Conservation (phyloP, 1,140 invertebrate species). For the Stenopsyche tienmushanensis region DNA sequence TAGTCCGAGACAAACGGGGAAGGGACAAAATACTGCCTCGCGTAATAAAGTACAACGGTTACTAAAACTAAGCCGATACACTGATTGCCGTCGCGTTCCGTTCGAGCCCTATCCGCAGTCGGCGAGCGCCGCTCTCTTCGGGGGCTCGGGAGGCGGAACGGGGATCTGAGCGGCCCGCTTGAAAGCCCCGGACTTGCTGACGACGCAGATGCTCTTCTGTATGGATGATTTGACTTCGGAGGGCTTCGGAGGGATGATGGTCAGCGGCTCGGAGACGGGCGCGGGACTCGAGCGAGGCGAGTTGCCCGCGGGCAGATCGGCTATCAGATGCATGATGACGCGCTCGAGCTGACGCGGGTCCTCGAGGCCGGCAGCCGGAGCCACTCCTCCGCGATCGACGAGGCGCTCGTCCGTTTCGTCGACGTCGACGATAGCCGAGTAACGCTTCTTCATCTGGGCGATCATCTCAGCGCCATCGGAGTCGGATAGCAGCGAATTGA, state of each 20-base stretch:
- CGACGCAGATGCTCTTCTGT: conserved; percentile 44
- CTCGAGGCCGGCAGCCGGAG: conserved; percentile 58
- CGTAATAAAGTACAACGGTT: no score
- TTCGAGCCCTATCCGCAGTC: not conserved
- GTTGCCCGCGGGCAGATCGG: conserved; percentile 52
- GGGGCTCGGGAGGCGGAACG: no score
- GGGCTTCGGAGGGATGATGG: conserved; percentile 47
- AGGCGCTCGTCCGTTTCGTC: conserved; percentile 46
- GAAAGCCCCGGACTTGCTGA: conserved; percentile 15
- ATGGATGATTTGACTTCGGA: conserved; percentile 48
- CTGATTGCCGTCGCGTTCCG: not conserved
- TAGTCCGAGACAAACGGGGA: no score
- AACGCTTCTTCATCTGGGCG: conserved; percentile 74
- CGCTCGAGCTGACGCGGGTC: conserved; percentile 67
- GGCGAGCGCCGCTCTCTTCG: not conserved
- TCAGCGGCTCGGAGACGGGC: conserved; percentile 47
- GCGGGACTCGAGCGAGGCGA: conserved; percentile 38
- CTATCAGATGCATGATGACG: conserved; percentile 68
- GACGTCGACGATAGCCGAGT: conserved; percentile 66
- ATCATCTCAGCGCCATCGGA: conserved; percentile 70
- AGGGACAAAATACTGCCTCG: no score
- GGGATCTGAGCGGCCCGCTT: conserved; percentile 14
- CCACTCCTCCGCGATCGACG: not conserved
- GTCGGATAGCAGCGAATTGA: conserved; percentile 76
- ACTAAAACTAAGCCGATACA: no score